Percentiles rank a stretch among this genome's conserved stretches.
phyloP scores from a whole-genome alignment of 35 echinoderm and acorn worm genomes.

The Ophiothrix spiculata region DNA sequence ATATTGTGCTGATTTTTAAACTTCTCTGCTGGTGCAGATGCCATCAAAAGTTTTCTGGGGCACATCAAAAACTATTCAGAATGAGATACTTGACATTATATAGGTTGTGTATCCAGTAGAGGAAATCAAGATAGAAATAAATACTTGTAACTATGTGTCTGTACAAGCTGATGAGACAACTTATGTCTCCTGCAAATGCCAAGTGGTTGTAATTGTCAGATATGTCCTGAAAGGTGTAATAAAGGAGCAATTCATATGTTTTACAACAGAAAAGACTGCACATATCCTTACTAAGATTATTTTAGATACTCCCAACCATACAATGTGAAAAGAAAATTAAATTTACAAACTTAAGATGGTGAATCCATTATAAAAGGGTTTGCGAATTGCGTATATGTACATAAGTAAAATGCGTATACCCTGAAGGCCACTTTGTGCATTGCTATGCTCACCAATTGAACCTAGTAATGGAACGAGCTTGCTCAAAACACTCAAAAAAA shows the following conservation, averaged over 20 bases:
- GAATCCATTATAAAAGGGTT: not conserved
- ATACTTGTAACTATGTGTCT: not conserved
- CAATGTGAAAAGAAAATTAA: not conserved
- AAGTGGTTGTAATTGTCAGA: not conserved
- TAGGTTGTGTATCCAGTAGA: not conserved
- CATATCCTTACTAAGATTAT: not conserved
- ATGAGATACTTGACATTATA: not conserved
- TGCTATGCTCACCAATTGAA: not conserved
- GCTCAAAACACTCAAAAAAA: not conserved
- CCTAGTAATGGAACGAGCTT: not conserved
- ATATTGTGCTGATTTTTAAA: too few relatives aligned
- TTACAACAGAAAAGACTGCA: not conserved
- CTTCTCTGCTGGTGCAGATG: too few relatives aligned
- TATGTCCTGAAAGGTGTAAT: not conserved
- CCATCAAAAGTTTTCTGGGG: not conserved
- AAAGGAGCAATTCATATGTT: not conserved
- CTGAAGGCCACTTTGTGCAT: not conserved
- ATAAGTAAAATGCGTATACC: too few relatives aligned
- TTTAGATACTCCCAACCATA: not conserved
- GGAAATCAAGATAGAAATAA: not conserved
- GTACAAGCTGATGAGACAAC: not conserved
- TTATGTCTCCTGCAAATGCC: not conserved
- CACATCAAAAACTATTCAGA: not conserved
- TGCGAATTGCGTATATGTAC: not conserved
- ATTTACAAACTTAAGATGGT: constrained; percentile 9